Conservation (phyloP, 2,888 invertebrate species). For the Zaprionus lineosus region DNA sequence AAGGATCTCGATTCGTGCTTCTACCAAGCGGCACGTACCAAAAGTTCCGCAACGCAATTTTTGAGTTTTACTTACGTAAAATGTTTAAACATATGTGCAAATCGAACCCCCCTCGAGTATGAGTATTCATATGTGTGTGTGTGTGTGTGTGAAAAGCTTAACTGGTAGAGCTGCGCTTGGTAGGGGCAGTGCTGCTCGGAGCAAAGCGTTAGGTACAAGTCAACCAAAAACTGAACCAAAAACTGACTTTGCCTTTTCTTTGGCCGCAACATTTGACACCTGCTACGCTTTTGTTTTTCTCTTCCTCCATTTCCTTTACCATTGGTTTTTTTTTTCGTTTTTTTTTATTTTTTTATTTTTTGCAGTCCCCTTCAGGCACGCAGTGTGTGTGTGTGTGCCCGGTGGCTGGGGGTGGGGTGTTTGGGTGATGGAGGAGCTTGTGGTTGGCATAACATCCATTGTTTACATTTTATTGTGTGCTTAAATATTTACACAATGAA, state of each 20-base stretch:
- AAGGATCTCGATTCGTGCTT: conserved; percentile 48
- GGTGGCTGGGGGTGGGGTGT: not conserved
- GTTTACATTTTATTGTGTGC: conserved; percentile 70
- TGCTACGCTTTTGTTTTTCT: conserved; percentile 56
- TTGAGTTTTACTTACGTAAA: conserved; percentile 58
- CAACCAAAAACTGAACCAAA: conserved; percentile 21
- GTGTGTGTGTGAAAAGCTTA: conserved; percentile 57
- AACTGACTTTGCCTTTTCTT: conserved; percentile 65
- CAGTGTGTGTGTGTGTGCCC: not conserved
- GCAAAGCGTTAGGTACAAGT: not conserved
- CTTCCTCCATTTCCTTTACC: too few species aligned
- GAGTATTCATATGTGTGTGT: conserved; percentile 5
- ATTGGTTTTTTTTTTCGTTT: conserved; percentile 1
- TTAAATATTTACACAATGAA: conserved; percentile 75
- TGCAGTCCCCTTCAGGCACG: conserved; percentile 8
- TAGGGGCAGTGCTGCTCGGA: not conserved
- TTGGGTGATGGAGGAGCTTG: conserved; percentile 1
- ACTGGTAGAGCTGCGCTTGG: conserved; percentile 1
- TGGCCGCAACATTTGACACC: conserved; percentile 72
- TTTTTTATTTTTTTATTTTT: not conserved
- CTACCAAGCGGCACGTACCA: conserved; percentile 54
- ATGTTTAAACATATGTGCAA: conserved; percentile 60
- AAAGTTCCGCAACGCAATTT: conserved; percentile 75
- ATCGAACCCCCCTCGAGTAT: conserved; percentile 62
- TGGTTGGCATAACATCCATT: conserved; percentile 40